These are phyloP conservation scores for Dolichotis patagonum DNA, from an alignment of 2,113 vertebrate species.

Conservation along the genomic window DNA sequence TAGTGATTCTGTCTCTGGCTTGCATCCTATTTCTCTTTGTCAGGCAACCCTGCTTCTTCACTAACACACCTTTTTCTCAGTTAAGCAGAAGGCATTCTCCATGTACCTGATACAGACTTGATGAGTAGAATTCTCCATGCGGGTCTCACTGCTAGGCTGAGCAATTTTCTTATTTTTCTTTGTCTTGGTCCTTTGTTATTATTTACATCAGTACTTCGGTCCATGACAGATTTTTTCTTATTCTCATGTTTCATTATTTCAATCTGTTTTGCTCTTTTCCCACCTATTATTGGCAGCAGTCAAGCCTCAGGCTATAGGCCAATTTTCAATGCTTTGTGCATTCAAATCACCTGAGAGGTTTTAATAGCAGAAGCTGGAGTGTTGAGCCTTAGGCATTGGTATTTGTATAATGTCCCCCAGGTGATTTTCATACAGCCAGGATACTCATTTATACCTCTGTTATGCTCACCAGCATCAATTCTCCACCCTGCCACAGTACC, in stretches of 20 bases:
- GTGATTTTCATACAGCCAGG: neutral
- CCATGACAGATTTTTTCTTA: neutral
- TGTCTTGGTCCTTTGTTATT: neutral
- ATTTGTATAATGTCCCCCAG: neutral
- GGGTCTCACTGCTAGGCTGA: neutral
- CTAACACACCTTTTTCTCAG: neutral
- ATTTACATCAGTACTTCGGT: neutral
- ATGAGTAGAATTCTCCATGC: neutral
- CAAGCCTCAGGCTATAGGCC: neutral
- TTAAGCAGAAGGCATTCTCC: neutral
- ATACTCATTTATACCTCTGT: neutral
- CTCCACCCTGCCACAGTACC: neutral
- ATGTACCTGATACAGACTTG: rapidly evolving
- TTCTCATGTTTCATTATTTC: neutral
- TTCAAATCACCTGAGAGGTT: neutral
- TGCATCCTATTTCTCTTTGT: neutral
- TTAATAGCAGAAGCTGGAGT: neutral
- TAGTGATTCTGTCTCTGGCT: neutral
- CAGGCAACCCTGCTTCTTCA: neutral
- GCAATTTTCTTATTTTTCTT: neutral
- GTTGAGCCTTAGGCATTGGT: too few relatives aligned
- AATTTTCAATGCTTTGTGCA: neutral
- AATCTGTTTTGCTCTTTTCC: neutral
- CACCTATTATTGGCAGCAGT: neutral
- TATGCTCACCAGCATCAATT: neutral